Evolutionary conservation across 2,113 vertebrate genomes (phyloP).

Genomic region (Trogon surrucura): DNA sequence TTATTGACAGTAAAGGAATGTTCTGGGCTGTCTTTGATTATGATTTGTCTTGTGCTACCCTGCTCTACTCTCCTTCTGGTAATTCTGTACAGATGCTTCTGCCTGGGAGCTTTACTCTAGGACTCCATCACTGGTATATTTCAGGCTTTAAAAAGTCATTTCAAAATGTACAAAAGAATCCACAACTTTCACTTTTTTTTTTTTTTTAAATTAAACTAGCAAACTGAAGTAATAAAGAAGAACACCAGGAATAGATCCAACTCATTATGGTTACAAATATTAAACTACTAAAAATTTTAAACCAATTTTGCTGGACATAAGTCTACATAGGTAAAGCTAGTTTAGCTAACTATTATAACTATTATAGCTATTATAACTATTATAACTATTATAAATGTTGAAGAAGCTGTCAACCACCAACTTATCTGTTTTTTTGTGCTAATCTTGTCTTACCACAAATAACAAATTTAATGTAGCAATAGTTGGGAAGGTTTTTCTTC

Average conservation of each 20-base stretch:
- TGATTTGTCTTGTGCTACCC: background rate
- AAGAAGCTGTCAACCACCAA: background rate
- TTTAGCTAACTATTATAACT: background rate
- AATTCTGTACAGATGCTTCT: background rate
- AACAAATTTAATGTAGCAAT: background rate
- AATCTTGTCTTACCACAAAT: background rate
- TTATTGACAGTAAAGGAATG: background rate
- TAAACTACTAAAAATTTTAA: background rate
- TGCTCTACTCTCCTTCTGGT: background rate
- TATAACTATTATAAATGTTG: background rate
- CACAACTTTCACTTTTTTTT: background rate
- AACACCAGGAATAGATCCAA: background rate
- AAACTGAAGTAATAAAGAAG: background rate
- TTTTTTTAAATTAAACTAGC: background rate
- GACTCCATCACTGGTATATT: background rate
- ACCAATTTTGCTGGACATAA: background rate
- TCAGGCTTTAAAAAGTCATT: background rate
- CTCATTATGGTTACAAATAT: background rate
- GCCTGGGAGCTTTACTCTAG: background rate
- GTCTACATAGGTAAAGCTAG: background rate
- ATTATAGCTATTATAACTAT: too few relatives aligned
- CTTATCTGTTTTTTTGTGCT: background rate
- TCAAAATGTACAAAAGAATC: background rate
- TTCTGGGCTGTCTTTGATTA: background rate
- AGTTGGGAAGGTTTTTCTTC: background rate